These are phyloP conservation scores for Tanypteryx hageni DNA, from an alignment of 2,888 invertebrate genomes.

Conservation along the genomic window DNA sequence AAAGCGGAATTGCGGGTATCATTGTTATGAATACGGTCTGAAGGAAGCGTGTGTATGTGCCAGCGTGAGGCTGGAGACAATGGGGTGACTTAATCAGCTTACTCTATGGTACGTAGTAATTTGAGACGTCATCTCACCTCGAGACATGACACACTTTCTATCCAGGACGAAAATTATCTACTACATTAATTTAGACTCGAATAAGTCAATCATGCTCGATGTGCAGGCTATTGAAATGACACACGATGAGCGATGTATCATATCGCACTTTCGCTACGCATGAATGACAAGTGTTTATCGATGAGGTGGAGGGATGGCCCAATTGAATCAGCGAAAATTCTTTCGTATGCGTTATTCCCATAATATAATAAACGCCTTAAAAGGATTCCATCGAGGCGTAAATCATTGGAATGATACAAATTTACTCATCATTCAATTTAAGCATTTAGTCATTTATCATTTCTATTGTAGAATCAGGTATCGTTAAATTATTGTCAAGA, in stretches of 20 bases:
- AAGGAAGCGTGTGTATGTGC: neutral
- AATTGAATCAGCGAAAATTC: constrained; percentile 31
- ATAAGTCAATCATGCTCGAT: constrained; percentile 42
- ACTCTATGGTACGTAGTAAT: neutral
- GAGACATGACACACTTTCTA: constrained; percentile 38
- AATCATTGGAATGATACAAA: too few relatives aligned
- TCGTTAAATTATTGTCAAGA: too few relatives aligned
- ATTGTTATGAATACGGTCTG: neutral
- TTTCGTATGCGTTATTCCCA: neutral
- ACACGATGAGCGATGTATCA: neutral
- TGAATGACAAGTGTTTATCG: neutral
- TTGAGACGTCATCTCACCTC: neutral
- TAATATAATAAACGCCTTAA: too few relatives aligned
- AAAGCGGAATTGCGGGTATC: neutral
- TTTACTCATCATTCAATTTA: too few relatives aligned
- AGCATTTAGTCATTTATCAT: too few relatives aligned
- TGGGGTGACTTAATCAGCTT: neutral
- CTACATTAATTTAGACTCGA: neutral
- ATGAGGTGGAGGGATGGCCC: neutral
- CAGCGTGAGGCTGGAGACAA: neutral
- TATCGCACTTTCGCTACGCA: neutral
- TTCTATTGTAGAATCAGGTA: too few relatives aligned
- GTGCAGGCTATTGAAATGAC: constrained; percentile 11
- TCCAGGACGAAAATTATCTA: neutral
- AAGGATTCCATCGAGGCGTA: too few relatives aligned